Evolutionary conservation across 2,113 vertebrate genomes (phyloP).

Genomic region (Alaudala cheleensis): DNA sequence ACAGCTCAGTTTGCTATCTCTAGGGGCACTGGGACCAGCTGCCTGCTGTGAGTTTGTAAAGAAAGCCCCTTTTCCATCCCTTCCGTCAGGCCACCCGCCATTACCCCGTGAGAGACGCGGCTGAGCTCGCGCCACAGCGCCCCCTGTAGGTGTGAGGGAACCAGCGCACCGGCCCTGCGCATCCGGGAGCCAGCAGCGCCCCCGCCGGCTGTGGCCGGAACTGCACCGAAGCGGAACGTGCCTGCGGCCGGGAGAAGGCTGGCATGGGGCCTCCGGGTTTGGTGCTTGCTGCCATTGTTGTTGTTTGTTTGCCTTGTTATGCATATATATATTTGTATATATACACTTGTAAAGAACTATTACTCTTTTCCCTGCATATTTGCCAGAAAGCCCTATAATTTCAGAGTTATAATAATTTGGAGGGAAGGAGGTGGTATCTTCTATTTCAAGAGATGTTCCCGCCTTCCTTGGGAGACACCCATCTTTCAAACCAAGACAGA

Average conservation of each 20-base stretch:
- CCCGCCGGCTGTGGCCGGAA: neutral
- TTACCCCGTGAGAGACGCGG: accelerated
- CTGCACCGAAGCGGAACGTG: neutral
- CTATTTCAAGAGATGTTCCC: neutral
- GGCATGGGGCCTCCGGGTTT: neutral
- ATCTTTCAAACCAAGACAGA: neutral
- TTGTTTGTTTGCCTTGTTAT: neutral
- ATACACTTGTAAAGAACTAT: neutral
- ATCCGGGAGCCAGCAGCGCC: neutral
- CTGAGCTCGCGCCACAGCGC: neutral
- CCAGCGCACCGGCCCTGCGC: neutral
- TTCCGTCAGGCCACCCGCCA: neutral
- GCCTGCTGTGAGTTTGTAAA: accelerated
- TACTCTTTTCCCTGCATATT: neutral
- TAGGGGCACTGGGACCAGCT: neutral
- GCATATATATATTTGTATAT: too few relatives aligned
- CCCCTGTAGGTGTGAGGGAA: neutral
- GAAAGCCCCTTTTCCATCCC: too few relatives aligned
- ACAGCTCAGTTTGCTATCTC: neutral
- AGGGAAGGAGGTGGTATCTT: neutral
- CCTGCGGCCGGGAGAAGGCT: neutral
- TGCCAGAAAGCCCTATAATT: neutral
- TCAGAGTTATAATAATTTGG: accelerated
- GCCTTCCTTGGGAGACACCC: accelerated
- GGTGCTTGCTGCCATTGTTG: accelerated